Evolutionary conservation across 2,113 vertebrate genomes (phyloP), one percentile per base, ranked within the genome.

Genomic region (Sisor rabdophorus): DNA sequence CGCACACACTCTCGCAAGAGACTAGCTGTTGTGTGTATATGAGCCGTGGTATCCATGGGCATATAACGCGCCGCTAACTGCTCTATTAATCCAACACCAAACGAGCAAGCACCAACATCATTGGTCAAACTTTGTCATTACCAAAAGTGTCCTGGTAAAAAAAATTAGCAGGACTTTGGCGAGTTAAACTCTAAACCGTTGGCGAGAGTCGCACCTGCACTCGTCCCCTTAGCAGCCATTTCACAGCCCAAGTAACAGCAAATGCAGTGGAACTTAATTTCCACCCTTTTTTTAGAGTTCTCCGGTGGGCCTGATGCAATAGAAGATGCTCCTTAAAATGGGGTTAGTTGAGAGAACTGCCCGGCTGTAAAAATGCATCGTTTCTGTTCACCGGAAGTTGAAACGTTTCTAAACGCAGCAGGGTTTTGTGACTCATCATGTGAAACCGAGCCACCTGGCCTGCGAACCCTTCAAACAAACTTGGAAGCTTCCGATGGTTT

Each of bases 41-140:
- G 79, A 80, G 81, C 84, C 84, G 86, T 75, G 73, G 75, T 86
- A 89, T 88, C 87, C 84, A 69, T 81, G 44, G 0, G 24, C 80
- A 75, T 85, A 88, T 79, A 81, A 54, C 17, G 73, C 71, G 84
- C 76, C 83, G 86, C 87, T 85, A 86, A 70, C 76, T 15, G 74
- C 77, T 64, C 84, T 80, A 79, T 85, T 87, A 87, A 86, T 87
- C 83, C 84, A 22, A 24, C 54, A 55, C 40, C 11, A 68, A 53
- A 55, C 74, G 67, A 36, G 32, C 48, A 28, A 47, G n/a, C 61
- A 56, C 32, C 13, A n/a, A n/a, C n/a, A n/a, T n/a, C n/a, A n/a
- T n/a, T n/a, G n/a, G n/a, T n/a, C n/a, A n/a, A n/a, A n/a, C n/a
- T 28, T 28, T 20, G 48, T 30, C 67, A 50, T 24, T 40, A 24